Evolutionary conservation across 1,140 invertebrate species (phyloP), one percentile per base, ranked within the genome.

Genomic region (Trichomalopsis sarcophagae): DNA sequence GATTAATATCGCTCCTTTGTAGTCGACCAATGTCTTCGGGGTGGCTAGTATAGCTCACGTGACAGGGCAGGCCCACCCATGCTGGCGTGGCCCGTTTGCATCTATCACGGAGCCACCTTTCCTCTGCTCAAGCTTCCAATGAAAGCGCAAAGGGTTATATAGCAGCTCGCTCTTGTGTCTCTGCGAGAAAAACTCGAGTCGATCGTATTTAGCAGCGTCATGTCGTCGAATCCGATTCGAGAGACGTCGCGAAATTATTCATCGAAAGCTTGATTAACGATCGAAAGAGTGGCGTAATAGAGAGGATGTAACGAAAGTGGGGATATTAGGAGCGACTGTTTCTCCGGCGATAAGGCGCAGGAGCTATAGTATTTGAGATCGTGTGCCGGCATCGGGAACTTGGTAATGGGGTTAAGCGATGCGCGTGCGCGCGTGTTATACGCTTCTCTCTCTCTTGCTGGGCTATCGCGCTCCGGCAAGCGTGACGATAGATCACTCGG

Each of bases 31-130:
- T 92, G 91, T 92, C 90, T 92, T 92, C 90, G 90, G 89, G 90
- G 91, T 91, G 92, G 92, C 90, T 93, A 92, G 92, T 93, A 91
- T 87, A 87, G 81, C 84, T 85, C 84, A 88, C 89, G 88, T 92
- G 92, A 92, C 90, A 90, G 89, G 88, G 87, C 90, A 88, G 88
- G 92, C 90, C 92, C 92, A 93, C 92, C 92, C 92, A 92, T 93
- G 92, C 92, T 88, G 92, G 88, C 87, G 91, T 91, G 90, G 91
- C 89, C 91, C 89, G 90, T 91, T 92, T 91, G 91, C 91, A 93
- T 93, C 91, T 93, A 93, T 93, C 92, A 92, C 89, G 89, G 89
- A 91, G 91, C 90, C 91, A 93, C 91, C 92, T 93, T 92, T 91
- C 88, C 85, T 89, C 87, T 89, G 90, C 89, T 91, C 90, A 90